Conservation (phyloP, 1,140 invertebrate genomes). For the Aphelinus atriplicis region DNA sequence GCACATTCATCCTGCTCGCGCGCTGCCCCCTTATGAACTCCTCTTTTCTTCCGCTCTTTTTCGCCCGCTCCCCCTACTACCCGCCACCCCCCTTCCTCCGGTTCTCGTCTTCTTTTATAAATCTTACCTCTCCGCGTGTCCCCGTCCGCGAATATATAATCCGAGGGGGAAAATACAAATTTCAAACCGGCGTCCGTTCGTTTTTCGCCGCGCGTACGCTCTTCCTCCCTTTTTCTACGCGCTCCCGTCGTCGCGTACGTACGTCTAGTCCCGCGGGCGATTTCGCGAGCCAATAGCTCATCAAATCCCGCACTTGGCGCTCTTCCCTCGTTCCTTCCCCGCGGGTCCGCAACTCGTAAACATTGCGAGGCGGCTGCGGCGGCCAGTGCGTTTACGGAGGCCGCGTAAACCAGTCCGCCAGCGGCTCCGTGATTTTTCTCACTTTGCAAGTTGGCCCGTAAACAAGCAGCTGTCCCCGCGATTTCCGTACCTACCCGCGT, state of each 20-base stretch:
- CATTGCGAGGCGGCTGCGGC: constrained; percentile 33
- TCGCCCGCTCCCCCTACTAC: neutral
- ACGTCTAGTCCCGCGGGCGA: too few species aligned
- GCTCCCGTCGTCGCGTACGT: too few species aligned
- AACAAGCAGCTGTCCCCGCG: constrained; percentile 51
- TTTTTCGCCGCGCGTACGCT: neutral
- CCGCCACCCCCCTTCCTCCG: neutral
- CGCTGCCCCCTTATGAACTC: constrained; percentile 7
- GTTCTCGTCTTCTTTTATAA: neutral
- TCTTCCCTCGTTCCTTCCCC: too few species aligned
- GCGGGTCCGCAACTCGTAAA: constrained; percentile 55
- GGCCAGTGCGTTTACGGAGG: neutral
- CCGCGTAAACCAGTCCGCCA: constrained; percentile 54
- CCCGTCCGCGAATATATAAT: too few species aligned
- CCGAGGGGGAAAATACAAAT: too few species aligned
- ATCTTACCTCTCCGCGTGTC: constrained; percentile 1
- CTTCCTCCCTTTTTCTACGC: too few species aligned
- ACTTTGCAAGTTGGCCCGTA: constrained; percentile 61
- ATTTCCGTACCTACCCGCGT: constrained; percentile 36
- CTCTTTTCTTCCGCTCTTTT: neutral
- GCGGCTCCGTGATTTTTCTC: constrained; percentile 62
- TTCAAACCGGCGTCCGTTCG: neutral
- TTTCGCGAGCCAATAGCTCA: too few species aligned
- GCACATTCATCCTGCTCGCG: constrained; percentile 9
- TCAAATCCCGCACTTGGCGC: neutral